phyloP scores from a whole-genome alignment of 2,113 vertebrate species.

The Oophaga pumilio region DNA sequence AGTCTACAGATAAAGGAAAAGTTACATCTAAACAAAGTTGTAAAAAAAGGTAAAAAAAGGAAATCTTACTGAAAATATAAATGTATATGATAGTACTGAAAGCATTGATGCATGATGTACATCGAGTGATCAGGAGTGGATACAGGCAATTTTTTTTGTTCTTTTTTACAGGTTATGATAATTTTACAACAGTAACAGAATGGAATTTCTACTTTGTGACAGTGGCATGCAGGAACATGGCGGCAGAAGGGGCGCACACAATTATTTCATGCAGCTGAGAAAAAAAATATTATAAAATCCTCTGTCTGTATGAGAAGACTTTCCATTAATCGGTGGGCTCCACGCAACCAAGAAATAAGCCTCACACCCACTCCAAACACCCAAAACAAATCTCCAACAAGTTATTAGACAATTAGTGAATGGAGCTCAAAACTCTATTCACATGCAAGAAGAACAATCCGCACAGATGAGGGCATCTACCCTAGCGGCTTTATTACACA shows the following conservation, averaged over 20 bases:
- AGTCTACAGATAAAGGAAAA: not conserved
- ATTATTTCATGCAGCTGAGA: not conserved
- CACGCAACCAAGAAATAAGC: too few relatives aligned
- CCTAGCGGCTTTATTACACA: not conserved
- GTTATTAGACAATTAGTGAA: not conserved
- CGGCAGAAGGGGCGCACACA: not conserved
- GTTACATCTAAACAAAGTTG: not conserved
- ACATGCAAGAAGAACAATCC: not conserved
- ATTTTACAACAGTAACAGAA: slow-evolving; percentile 5
- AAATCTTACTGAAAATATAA: not conserved
- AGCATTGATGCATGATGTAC: not conserved
- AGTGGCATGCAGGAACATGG: not conserved
- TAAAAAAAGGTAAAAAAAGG: not conserved
- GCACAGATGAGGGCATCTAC: not conserved
- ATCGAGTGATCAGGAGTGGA: not conserved
- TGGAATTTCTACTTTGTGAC: not conserved
- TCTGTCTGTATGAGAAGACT: not conserved
- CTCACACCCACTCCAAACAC: too few relatives aligned
- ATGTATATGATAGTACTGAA: not conserved
- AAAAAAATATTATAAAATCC: not conserved
- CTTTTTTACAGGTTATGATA: not conserved
- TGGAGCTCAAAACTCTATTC: not conserved
- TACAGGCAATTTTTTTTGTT: not conserved
- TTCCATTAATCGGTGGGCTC: not conserved
- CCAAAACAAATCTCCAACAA: too few relatives aligned